phyloP scores from a whole-genome alignment of 2,113 vertebrate species.

The Pseudopipra pipra region DNA sequence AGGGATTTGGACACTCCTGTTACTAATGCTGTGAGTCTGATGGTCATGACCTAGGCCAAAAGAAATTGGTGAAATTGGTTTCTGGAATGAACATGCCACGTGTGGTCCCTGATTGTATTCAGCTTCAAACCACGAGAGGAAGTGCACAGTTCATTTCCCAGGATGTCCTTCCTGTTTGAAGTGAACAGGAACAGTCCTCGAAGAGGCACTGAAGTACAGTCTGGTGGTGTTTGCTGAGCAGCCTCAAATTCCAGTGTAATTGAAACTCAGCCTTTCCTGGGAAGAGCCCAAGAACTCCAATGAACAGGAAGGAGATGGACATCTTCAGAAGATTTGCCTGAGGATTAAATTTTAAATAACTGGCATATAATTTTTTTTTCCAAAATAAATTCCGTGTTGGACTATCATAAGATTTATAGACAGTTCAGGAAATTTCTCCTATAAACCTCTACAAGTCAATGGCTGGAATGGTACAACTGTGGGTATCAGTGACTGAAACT shows the following conservation, averaged over 20 bases:
- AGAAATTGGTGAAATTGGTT: not conserved
- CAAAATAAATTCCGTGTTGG: not conserved
- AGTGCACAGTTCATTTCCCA: not conserved
- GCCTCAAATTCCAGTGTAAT: not conserved
- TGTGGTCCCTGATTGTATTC: not conserved
- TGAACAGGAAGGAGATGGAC: not conserved
- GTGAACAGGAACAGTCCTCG: not conserved
- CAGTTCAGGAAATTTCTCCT: not conserved
- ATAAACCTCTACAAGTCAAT: not conserved
- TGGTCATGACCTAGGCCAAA: not conserved
- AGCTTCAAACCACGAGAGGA: not conserved
- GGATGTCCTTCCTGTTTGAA: not conserved
- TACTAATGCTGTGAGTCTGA: not conserved
- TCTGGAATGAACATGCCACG: not conserved
- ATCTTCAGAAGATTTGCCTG: not conserved
- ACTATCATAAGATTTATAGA: not conserved
- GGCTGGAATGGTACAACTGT: not conserved
- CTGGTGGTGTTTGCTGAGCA: not conserved
- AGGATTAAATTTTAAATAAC: not conserved
- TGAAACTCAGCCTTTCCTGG: not conserved
- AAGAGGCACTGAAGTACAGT: not conserved
- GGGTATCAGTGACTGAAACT: not conserved
- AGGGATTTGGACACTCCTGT: not conserved
- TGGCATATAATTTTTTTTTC: not conserved
- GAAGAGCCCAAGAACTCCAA: not conserved